Base-by-base conservation (phyloP, 1,140 invertebrate genomes). In the Himalopsyche phryganea region DNA sequence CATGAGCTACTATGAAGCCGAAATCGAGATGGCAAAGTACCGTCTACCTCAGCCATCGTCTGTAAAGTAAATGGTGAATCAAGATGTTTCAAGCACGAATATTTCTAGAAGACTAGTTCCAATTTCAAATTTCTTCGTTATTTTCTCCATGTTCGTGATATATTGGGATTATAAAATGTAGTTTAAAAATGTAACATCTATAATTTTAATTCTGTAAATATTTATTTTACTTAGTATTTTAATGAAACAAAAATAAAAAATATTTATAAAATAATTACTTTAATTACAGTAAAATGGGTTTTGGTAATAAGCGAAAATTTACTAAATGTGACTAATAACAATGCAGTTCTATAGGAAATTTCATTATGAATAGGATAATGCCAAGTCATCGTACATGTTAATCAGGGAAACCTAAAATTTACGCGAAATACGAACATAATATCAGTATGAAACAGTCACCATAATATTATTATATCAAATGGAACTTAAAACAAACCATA, bases 21-120 rank as follows among this genome's bases (percentile, higher is more conserved):
- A 94, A 80, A 81, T 91, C 13, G 90, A 93, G 79, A 86, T 94
- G 85, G 74, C 78, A 10, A 85, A 89, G 67, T 88, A 81, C 66
- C 81, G 91, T 69, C 75, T 88, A 42, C 86, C 87, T 38, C 85
- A 87, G 70, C 89, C 89, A 36, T 85, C 83, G 14, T 79, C 80
- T 49, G 63, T 79, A 32, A 76, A 72, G 60, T 50, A 28, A 40
- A 40, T 40, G 38, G n/a, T 15, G 38, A 11, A 35, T n/a, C n/a
- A 35, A 35, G 6, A 35, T 35, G n/a, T 35, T 35, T 35, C 6
- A 40, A 40, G 11, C n/a, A 40, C 5, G 15, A 13, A 40, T 40
- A n/a, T 13, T 40, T 4, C 15, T 40, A 6, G 11, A 6, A n/a
- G n/a, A 13, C n/a, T 40, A 15, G 38, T 40, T 40, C 38, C 3